Percentiles rank a stretch among this genome's conserved stretches.
phyloP scores from a whole-genome alignment of 2,797 vertebrate species.

The Muscicapa striata region DNA sequence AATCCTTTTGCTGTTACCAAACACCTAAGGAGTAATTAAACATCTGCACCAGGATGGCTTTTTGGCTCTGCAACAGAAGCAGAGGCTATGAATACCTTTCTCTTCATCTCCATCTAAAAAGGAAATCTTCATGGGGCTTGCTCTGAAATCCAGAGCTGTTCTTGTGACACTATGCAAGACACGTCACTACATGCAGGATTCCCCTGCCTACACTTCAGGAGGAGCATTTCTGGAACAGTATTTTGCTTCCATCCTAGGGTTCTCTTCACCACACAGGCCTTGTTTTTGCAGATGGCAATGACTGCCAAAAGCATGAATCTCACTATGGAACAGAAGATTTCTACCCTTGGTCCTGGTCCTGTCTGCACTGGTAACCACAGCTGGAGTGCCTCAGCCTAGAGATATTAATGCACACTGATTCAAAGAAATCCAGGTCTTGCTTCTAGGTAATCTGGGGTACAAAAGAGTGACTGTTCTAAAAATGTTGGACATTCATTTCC shows the following conservation, averaged over 20 bases:
- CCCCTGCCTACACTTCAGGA: background rate
- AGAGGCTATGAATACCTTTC: background rate
- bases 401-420: background rate
- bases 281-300: background rate
- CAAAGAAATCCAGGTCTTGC: background rate
- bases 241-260: background rate
- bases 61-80: background rate
- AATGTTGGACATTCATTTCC: conserved; percentile 2
- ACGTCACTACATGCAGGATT: background rate
- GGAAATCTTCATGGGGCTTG: background rate
- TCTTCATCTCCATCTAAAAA: background rate
- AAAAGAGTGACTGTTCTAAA: background rate
- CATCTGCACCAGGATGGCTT: background rate
- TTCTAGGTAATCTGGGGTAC: background rate
- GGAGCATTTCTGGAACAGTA: background rate
- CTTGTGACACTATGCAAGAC: background rate
- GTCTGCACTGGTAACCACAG: background rate
- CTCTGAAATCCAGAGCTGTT: background rate
- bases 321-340: background rate
- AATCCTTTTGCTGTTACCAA: background rate
- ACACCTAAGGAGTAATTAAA: background rate
- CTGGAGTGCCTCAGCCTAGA: background rate
- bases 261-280: background rate
- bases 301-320: background rate
- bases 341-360: background rate